Base-by-base conservation (phyloP, 2,888 invertebrate genomes). In the Drosophila putrida region DNA sequence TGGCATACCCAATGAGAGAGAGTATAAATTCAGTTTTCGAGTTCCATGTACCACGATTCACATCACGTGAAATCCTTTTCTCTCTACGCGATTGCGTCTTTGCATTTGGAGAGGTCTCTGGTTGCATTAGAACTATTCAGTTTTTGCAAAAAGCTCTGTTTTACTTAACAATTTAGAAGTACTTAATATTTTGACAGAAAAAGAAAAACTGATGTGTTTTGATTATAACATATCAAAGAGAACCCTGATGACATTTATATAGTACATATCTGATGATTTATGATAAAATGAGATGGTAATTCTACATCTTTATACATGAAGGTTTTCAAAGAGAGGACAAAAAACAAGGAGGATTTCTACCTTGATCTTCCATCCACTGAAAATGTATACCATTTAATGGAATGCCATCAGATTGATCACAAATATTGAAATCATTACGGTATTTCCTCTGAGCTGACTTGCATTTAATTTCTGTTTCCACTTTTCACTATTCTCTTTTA, bases 1-100 rank as follows among this genome's bases (percentile, higher is more conserved):
- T 96, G 5, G 96, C 96, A 88, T 96, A 97, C 27, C 97, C 97
- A 55, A 97, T 94, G 84, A 96, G 96, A 28, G 96, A 96, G 60
- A 97, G 93, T 38, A 97, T 92, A 91, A 96, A 97, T 92, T 97
- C 97, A 13, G 95, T 92, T 92, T 96, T 96, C 69, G 93, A 95
- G 20, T 93, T 94, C 97, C 96, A 97, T 72, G 94, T 94, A 44
- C 96, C 96, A 39, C 94, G 89, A 63, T 91, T 80, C 13, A 28
- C 77, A 76, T 92, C 92, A 35, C 90, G 89, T 1, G 51, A 46
- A 41, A 81, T 72, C 15, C 76, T 65, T 51, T 78, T 82, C 4
- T 20, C 20, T 46, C 10, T 71, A 11, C 4, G 4, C 25, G 44
- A 15, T 13, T 57, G 38, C 11, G 28, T 20, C 9, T 33, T 54